Evolutionary conservation across 2,888 invertebrate genomes (phyloP), one percentile per base, ranked within the genome.

Genomic region (Tridacna crocea): DNA sequence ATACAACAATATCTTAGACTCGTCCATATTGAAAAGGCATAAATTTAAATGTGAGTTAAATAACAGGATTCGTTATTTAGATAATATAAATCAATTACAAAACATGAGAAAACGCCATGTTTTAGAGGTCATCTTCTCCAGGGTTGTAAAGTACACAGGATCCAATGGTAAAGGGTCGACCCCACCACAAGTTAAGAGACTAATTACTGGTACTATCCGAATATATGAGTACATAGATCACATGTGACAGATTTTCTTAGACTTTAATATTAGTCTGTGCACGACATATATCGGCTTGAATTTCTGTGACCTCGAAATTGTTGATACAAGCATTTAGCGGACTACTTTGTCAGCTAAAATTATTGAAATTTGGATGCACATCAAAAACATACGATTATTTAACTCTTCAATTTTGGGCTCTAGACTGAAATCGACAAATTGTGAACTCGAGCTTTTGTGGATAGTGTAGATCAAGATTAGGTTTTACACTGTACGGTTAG

Each of bases 151-250:
- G 36, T 36, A 36, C 36, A 36, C 36, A 36, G 36, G 8, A 36
- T 8, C 36, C 2, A 4, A 4, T 36, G 8, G 36, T 36, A 36
- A 36, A 36, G 55, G 55, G 17, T 55, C 3, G 55, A 55, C 17
- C 10, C 55, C 3, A 19, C 10, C 17, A 19, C 3, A 55, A 55
- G 55, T 10, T 55, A 15, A 55, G 17, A 55, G 55, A 55, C 55
- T 55, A 61, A 61, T 61, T 61, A 61, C 22, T 61, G 61, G 61
- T 24, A 61, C 22, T 22, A 61, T 61, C 61, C 61, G 61, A 61
- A 19, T 61, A 61, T 61, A 61, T 61, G 61, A 22, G n/a, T 13
- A 61, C 24, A 61, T 61, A 13, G 61, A 61, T 61, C 61, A 24
- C 13, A 24, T 24, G 22, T 61, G 61, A 61, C 61, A 61, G 61